Evolutionary conservation across 1,140 invertebrate genomes (phyloP).

Genomic region (Adelges cooleyi): DNA sequence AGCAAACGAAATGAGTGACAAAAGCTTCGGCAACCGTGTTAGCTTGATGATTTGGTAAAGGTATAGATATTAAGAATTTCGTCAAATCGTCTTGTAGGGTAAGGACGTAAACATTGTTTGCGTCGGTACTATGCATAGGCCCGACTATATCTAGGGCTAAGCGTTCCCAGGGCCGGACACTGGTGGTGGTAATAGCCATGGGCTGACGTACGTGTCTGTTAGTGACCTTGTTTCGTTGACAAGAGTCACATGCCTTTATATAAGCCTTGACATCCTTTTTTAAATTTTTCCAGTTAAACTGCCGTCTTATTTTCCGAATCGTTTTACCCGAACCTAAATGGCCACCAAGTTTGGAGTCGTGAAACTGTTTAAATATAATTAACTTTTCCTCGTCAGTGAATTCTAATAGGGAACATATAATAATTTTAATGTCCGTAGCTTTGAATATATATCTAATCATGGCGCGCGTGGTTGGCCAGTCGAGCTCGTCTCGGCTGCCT

Average conservation of each 20-base stretch:
- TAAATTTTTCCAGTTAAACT: slow-evolving; percentile 29
- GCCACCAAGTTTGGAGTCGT: not conserved
- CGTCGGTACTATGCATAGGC: slow-evolving; percentile 32
- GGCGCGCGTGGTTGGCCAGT: not conserved
- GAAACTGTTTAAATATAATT: not conserved
- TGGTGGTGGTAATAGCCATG: slow-evolving; percentile 27
- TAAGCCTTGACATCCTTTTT: slow-evolving; percentile 11
- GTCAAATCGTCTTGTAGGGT: slow-evolving; percentile 37
- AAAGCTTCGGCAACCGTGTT: slow-evolving; percentile 34
- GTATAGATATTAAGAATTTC: slow-evolving; percentile 36
- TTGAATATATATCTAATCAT: not conserved
- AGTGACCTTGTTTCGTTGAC: slow-evolving; percentile 26
- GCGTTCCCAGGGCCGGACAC: not conserved
- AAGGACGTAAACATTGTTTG: slow-evolving; percentile 36
- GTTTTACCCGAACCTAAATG: slow-evolving; percentile 24
- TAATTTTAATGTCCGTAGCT: not conserved
- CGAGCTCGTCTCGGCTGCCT: not conserved
- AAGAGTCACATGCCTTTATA: slow-evolving; percentile 21
- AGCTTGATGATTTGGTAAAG: slow-evolving; percentile 37
- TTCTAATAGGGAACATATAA: not conserved
- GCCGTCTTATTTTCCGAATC: not conserved
- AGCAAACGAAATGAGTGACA: slow-evolving; percentile 33
- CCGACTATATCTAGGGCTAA: slow-evolving; percentile 35
- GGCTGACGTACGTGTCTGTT: slow-evolving; percentile 27
- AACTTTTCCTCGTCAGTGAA: not conserved